Percentiles rank a stretch among this genome's conserved stretches.
These are phyloP conservation scores for Cylloceria caligata DNA, from an alignment of 2,888 invertebrate species.

Conservation along the genomic window DNA sequence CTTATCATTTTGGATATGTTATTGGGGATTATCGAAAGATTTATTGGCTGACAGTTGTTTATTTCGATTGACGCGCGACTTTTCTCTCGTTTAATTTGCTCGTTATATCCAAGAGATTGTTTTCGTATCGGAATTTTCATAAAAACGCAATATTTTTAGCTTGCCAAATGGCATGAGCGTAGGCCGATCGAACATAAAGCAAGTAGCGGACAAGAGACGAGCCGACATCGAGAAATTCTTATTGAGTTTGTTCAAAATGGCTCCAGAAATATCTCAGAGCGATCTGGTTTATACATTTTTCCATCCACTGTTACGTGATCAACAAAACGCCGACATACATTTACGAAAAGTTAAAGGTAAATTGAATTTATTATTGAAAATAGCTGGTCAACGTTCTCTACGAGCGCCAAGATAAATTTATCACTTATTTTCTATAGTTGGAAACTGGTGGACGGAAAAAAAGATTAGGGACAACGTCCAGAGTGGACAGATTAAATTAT, in stretches of 20 bases:
- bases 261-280: constrained; percentile 97
- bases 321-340: constrained; percentile 94
- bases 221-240: constrained; percentile 95
- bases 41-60: constrained; percentile 56
- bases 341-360: constrained; percentile 91
- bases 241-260: constrained; percentile 92
- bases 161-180: constrained; percentile 91
- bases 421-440: constrained; percentile 76
- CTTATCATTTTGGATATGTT: constrained; percentile 50
- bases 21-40: constrained; percentile 65
- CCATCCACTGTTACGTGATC: constrained; percentile 97
- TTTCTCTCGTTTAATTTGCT: neutral
- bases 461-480: constrained; percentile 81
- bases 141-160: constrained; percentile 82
- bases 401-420: neutral
- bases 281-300: constrained; percentile 99
- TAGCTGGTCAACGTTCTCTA: neutral
- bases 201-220: constrained; percentile 97
- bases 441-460: constrained; percentile 83
- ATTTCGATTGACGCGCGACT: constrained; percentile 1
- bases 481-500: constrained; percentile 92
- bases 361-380: neutral
- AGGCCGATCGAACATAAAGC: constrained; percentile 97
- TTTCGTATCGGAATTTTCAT: constrained; percentile 28
- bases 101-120: constrained; percentile 1